phyloP scores from a whole-genome alignment of 2,888 invertebrate genomes.

The Xestia c-nigrum region DNA sequence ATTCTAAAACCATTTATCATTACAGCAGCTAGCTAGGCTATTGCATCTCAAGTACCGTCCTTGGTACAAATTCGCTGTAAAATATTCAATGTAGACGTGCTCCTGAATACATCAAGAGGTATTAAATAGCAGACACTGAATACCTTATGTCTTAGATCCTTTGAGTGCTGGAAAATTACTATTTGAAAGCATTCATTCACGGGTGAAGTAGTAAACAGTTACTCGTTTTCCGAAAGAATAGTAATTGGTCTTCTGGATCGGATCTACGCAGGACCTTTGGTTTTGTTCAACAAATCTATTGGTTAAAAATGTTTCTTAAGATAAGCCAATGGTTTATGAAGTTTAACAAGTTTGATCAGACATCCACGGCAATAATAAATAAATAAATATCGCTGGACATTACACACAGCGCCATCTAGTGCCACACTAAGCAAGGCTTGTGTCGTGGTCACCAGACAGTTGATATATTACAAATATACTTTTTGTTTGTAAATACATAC shows the following conservation, averaged over 20 bases:
- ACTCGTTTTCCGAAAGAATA: background rate
- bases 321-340: background rate
- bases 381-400: too few relatives aligned
- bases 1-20: slow-evolving; percentile 24
- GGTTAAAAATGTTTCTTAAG: background rate
- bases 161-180: slow-evolving; percentile 31
- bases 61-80: slow-evolving; percentile 36
- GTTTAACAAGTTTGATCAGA: background rate
- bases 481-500: too few relatives aligned
- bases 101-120: slow-evolving; percentile 44
- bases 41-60: slow-evolving; percentile 32
- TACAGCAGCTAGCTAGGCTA: slow-evolving; percentile 18
- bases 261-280: background rate
- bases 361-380: too few relatives aligned
- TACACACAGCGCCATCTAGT: too few relatives aligned
- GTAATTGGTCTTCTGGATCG: background rate
- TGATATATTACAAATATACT: too few relatives aligned
- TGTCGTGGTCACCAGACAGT: too few relatives aligned
- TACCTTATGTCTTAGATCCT: slow-evolving; percentile 26
- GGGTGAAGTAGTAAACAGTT: background rate
- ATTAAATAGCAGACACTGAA: slow-evolving; percentile 32
- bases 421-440: too few relatives aligned
- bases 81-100: slow-evolving; percentile 43
- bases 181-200: background rate
- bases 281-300: background rate